Base-by-base conservation (phyloP, 2,888 invertebrate species). In the Zonitis immaculata region DNA sequence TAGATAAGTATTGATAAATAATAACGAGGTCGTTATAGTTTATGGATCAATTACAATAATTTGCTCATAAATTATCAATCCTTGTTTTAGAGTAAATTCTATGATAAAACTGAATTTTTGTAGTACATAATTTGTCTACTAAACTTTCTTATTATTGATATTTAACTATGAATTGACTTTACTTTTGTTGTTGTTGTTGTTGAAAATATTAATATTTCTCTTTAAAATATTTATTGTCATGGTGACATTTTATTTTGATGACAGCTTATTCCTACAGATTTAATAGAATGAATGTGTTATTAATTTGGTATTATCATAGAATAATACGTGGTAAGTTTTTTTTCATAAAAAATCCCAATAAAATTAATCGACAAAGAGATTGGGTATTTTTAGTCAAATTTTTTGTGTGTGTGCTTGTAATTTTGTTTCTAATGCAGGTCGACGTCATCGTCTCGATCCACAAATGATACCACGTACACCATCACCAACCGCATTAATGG, bases 381-480 rank as follows among this genome's bases (percentile, higher is more conserved):
- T 7, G 8, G 8, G 2, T 8, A 27, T 27, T 9, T 9, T 27
- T 9, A 9, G 9, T 27, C 9, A 27, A 27, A 27, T 27, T 27
- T 1, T 27, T 2, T 9, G 8, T 8, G 3, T 27, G 9, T 27
- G 8, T 27, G 2, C 6, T 4, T 9, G 27, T 9, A 9, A 9
- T 8, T 2, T 27, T 27, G 8, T 27, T 27, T 25, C 2, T 27
- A 27, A 6, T 27, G 2, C 46, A 64, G 66, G 64, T 27, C 62
- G 71, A 46, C 67, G 72, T 49, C 68, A 72, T 57, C 63, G 71
- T 44, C 56, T 73, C 42, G 77, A 77, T 48, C 74, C 76, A 28
- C 73, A 77, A 32, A 74, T 79, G 57, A 75, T 79, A 54, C 76
- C 76, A 43, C 71, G 78, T 20, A 78, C 80, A 22, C 80, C 80